Percentiles rank a stretch among this genome's conserved stretches.
Conservation (phyloP, 2,113 vertebrate species). For the Malurus cyaneus region DNA sequence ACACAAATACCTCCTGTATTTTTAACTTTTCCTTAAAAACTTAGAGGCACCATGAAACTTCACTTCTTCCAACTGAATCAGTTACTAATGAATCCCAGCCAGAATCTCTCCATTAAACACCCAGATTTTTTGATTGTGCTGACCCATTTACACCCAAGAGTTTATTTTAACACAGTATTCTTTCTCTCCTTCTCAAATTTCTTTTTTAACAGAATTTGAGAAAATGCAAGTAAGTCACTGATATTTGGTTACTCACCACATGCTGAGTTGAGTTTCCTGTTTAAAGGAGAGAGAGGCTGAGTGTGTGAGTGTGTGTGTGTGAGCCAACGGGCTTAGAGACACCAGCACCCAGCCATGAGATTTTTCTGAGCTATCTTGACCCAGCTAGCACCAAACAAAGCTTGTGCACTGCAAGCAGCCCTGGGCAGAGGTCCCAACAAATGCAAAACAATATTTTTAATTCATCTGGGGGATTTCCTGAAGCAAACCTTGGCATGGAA, state of each 20-base stretch:
- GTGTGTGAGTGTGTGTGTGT: background rate
- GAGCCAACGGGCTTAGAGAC: background rate
- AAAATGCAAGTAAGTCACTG: background rate
- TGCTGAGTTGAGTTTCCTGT: slow-evolving; percentile 55
- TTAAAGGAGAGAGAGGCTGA: background rate
- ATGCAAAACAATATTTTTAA: slow-evolving; percentile 30
- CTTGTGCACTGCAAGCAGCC: background rate
- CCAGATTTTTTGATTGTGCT: background rate
- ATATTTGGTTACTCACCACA: slow-evolving; percentile 47
- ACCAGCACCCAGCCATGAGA: background rate
- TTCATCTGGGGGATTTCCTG: slow-evolving; percentile 57
- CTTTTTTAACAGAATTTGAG: background rate
- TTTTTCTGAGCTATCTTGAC: slow-evolving; percentile 37
- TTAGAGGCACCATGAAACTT: background rate
- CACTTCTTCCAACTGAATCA: background rate
- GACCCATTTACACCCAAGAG: slow-evolving; percentile 14
- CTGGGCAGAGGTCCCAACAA: slow-evolving; percentile 29
- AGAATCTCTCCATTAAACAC: background rate
- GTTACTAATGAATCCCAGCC: background rate
- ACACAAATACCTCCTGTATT: background rate
- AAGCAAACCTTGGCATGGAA: background rate
- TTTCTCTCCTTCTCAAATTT: background rate
- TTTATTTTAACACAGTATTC: slow-evolving; percentile 5
- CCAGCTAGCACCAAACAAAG: background rate
- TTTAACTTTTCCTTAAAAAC: background rate